These are phyloP conservation scores for Drosophila nr. medialis DNA, from an alignment of 2,888 invertebrate species.

Conservation along the genomic window DNA sequence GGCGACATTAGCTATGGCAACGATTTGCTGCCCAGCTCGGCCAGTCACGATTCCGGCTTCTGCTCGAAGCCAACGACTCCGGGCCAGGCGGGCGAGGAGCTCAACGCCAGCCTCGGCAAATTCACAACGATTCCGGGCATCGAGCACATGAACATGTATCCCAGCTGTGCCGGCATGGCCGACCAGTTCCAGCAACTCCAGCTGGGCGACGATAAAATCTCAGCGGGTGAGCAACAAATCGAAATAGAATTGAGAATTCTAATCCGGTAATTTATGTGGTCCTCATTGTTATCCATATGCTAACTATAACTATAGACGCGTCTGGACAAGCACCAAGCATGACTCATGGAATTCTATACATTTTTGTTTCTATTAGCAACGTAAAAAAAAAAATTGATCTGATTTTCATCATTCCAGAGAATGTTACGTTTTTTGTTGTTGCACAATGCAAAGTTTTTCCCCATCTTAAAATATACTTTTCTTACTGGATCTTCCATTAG, in stretches of 20 bases:
- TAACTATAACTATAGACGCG: neutral
- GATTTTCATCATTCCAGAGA: neutral
- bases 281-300: neutral
- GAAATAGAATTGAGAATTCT: neutral
- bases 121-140: constrained; percentile 81
- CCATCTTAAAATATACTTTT: neutral
- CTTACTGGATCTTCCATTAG: neutral
- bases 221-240: constrained; percentile 26
- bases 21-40: constrained; percentile 70
- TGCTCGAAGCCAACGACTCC: constrained; percentile 84
- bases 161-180: constrained; percentile 61
- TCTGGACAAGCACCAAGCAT: neutral
- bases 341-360: neutral
- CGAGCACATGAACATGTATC: constrained; percentile 84
- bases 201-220: constrained; percentile 28
- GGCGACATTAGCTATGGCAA: constrained; percentile 65
- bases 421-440: no score
- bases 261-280: neutral
- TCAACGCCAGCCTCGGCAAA: constrained; percentile 75
- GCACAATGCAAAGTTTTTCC: neutral
- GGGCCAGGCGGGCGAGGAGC: constrained; percentile 63
- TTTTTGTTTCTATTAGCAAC: neutral
- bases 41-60: constrained; percentile 83
- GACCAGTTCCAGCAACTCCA: constrained; percentile 73
- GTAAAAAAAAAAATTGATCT: neutral